A percentile compares a stretch with the other conserved stretches of the same genome.
Evolutionary conservation across 2,113 vertebrate species (phyloP).

Genomic region (Podarcis cretensis): DNA sequence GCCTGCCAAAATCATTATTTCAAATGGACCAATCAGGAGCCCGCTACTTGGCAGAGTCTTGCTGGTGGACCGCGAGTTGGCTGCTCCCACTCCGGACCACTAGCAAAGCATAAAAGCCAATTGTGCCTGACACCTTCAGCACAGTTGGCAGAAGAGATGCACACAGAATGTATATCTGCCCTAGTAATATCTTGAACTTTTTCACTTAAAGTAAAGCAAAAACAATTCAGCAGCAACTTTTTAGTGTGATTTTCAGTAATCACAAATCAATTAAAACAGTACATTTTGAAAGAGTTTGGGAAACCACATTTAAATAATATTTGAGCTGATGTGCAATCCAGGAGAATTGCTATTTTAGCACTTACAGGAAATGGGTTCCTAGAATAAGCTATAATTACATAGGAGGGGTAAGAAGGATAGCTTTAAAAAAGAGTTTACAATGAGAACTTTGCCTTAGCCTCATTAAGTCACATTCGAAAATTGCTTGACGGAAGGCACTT

Average conservation of each 20-base stretch:
- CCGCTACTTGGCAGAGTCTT: no score
- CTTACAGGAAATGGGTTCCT: background rate
- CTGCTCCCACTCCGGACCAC: no score
- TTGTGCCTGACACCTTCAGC: no score
- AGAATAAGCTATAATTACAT: constrained; percentile 3
- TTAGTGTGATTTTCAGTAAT: background rate
- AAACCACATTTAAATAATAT: background rate
- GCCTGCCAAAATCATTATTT: no score
- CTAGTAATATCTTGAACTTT: background rate
- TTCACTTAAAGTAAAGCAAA: background rate
- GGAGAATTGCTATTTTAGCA: constrained; percentile 9
- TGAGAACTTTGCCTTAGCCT: background rate
- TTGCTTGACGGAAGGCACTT: background rate
- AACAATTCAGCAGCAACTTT: background rate
- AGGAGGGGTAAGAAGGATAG: background rate
- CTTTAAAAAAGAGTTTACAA: background rate
- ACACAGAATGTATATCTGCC: background rate
- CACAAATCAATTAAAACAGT: background rate
- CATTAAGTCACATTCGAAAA: background rate
- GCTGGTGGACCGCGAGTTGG: no score
- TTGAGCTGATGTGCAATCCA: background rate
- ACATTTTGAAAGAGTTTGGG: background rate
- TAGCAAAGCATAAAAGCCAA: no score
- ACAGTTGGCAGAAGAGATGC: no score
- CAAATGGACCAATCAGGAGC: no score